Conservation (phyloP, 2,113 vertebrate species). For the Lynx canadensis region DNA sequence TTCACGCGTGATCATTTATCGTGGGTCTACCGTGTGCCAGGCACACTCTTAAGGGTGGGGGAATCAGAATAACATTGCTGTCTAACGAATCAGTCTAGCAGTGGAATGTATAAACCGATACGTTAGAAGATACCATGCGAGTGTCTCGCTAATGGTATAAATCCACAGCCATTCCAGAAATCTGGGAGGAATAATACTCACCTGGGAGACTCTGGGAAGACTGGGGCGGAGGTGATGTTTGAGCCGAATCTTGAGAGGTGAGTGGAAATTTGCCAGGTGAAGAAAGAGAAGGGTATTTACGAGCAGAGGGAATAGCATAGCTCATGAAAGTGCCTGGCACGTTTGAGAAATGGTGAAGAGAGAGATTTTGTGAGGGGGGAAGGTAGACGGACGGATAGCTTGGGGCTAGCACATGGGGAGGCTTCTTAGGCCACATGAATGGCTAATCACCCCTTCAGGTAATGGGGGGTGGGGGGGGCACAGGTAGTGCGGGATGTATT, state of each 20-base stretch:
- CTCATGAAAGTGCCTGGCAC: background rate
- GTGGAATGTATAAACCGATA: background rate
- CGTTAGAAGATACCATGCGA: background rate
- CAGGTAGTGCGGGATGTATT: fast-evolving
- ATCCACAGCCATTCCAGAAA: background rate
- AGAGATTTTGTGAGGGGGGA: background rate
- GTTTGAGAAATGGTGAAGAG: background rate
- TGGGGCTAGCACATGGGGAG: background rate
- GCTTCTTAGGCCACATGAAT: background rate
- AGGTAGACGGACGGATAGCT: background rate
- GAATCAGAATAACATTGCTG: background rate
- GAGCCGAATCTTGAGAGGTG: background rate
- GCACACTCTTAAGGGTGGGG: background rate
- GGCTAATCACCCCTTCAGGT: background rate
- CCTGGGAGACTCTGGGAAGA: background rate
- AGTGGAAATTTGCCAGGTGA: background rate
- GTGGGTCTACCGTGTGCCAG: background rate
- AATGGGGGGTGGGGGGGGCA: background rate
- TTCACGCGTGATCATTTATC: background rate
- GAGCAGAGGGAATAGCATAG: background rate
- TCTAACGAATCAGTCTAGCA: background rate
- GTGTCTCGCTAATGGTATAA: background rate
- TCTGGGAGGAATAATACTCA: background rate
- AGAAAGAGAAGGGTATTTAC: background rate
- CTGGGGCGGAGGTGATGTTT: background rate